phyloP scores from a whole-genome alignment of 2,113 vertebrate species.

The Apistogramma diplotaenia region DNA sequence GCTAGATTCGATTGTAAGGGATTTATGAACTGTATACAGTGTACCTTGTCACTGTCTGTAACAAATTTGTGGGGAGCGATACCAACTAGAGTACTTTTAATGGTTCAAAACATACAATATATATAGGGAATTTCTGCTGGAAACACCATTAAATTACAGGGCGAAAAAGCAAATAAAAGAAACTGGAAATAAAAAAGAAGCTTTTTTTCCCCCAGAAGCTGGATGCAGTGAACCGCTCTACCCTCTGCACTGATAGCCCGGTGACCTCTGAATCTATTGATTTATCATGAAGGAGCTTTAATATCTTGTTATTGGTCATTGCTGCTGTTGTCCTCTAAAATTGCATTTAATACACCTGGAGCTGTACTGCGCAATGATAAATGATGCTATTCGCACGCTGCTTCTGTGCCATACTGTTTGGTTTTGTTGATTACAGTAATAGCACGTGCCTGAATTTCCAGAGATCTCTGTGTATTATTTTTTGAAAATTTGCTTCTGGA shows the following conservation, averaged over 20 bases:
- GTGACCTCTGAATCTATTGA: slow-evolving; percentile 39
- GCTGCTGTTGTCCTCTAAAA: slow-evolving; percentile 20
- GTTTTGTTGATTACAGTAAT: slow-evolving; percentile 11
- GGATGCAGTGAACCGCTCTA: background rate
- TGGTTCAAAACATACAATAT: background rate
- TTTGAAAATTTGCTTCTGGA: background rate
- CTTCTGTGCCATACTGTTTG: slow-evolving; percentile 3
- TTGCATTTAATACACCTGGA: background rate
- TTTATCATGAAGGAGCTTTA: slow-evolving; percentile 32
- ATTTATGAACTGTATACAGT: no score
- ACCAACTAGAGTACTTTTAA: background rate
- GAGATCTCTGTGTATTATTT: slow-evolving; percentile 2
- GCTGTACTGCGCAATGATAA: slow-evolving; percentile 23
- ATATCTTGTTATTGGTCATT: slow-evolving; percentile 34
- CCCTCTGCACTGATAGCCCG: background rate
- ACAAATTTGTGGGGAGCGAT: background rate
- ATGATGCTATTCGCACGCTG: slow-evolving; percentile 27
- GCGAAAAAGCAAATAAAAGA: background rate
- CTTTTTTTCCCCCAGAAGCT: background rate
- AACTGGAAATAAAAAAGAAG: no score
- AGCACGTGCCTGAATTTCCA: background rate
- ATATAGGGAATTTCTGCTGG: background rate
- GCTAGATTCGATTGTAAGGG: no score
- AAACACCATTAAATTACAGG: background rate
- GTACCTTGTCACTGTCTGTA: no score